Evolutionary conservation across 1,140 invertebrate genomes (phyloP), one percentile per base, ranked within the genome.

Genomic region (Lerema accius): DNA sequence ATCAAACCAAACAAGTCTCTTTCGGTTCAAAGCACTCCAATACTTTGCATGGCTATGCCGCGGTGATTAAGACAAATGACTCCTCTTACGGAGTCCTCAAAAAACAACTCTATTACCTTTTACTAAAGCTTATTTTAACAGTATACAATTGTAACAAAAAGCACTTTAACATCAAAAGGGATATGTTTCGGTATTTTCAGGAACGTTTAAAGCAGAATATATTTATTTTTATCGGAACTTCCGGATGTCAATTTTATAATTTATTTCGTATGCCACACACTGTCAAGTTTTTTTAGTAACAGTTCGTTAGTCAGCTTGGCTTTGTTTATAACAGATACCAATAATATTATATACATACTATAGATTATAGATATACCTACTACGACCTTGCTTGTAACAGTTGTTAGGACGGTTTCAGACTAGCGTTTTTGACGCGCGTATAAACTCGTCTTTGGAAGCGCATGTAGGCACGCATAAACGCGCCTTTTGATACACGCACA

Each of bases 51-150:
- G 23, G 23, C 26, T 23, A 49, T 49, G 46, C 46, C 23, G 11
- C 17, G 46, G 26, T 49, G 46, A 49, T 49, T 49, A 32, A 28
- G 46, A 49, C 46, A 49, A 49, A 49, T 49, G 46, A 49, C 32
- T 15, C 46, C 11, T 43, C 14, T 1, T n/a, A n/a, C n/a, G n/a
- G n/a, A 2, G 7, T 4, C 6, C 14, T 43, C 14, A 16, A 43
- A 16, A 43, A 10, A 11, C 5, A 43, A 43, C 46, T 32, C 4
- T 43, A 19, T 14, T 14, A 49, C 46, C 9, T 14, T 32, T 0
- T 9, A 26, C 13, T 49, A 49, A 6, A 49, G 46, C 6, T 5
- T 13, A 15, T 26, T 28, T 13, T 46, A 5, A 11, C 4, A 0
- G 2, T 10, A 9, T 9, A 32, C 6, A 28, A 11, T 13, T 49